Conservation (phyloP, 2,113 vertebrate species). For the Gymnocephalus cernua region DNA sequence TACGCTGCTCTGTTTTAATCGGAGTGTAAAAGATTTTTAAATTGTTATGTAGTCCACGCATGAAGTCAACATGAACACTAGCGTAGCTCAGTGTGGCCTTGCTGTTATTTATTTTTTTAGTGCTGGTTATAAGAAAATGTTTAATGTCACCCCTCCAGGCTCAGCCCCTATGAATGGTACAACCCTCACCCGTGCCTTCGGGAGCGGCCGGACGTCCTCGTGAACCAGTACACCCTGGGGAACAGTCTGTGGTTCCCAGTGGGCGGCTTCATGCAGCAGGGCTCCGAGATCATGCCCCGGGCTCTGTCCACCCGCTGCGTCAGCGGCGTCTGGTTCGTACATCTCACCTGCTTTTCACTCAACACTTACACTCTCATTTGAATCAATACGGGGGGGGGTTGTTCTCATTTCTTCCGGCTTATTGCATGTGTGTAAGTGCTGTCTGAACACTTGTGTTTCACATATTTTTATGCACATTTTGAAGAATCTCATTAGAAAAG, state of each 20-base stretch:
- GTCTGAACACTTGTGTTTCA: too few relatives aligned
- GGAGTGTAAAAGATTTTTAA: neutral
- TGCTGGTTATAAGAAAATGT: neutral
- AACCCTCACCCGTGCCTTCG: constrained; percentile 92
- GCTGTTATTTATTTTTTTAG: neutral
- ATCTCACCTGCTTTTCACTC: neutral
- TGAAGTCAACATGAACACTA: too few relatives aligned
- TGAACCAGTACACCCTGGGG: constrained; percentile 94
- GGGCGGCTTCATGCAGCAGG: constrained; percentile 96
- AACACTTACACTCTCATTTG: too few relatives aligned
- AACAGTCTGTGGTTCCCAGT: constrained; percentile 97
- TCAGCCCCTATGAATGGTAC: constrained; percentile 96
- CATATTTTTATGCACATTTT: too few relatives aligned
- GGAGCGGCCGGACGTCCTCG: constrained; percentile 88
- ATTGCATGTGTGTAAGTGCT: neutral
- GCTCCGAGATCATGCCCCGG: constrained; percentile 93
- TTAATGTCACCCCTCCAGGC: constrained; percentile 69
- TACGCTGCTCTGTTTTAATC: neutral
- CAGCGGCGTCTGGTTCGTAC: constrained; percentile 93
- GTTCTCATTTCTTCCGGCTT: too few relatives aligned
- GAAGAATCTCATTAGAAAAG: too few relatives aligned
- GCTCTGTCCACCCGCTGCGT: constrained; percentile 94
- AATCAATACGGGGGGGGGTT: too few relatives aligned
- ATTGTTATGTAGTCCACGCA: neutral
- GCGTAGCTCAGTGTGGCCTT: too few relatives aligned